Percentiles rank a stretch among this genome's conserved stretches.
Conservation (phyloP, 2,113 vertebrate species). For the Meles meles region DNA sequence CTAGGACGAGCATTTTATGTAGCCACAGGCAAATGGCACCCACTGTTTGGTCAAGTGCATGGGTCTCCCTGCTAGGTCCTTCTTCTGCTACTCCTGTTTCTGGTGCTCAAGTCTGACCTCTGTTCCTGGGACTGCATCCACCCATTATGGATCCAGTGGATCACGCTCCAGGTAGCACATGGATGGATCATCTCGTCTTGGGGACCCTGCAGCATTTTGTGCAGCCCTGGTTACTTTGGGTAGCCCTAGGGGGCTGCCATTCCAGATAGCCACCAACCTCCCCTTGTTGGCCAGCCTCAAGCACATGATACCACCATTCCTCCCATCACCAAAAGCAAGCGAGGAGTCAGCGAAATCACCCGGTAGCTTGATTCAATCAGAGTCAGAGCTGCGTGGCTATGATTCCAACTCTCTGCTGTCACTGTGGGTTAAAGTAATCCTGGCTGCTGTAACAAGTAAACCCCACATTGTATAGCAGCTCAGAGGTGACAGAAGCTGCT, state of each 20-base stretch:
- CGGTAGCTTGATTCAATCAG: not conserved
- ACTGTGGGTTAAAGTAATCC: not conserved
- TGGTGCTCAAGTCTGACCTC: not conserved
- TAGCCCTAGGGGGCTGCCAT: not conserved
- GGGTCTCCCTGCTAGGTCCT: not conserved
- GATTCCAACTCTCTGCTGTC: not conserved
- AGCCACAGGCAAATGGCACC: not conserved
- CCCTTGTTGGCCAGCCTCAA: not conserved
- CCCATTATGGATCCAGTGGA: fast-evolving
- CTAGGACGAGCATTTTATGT: not conserved
- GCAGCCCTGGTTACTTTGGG: not conserved
- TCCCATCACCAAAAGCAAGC: not conserved
- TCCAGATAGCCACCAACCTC: not conserved
- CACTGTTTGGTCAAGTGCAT: not conserved
- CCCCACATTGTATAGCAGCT: not conserved
- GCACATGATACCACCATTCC: fast-evolving
- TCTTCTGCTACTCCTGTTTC: not conserved
- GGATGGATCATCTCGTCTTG: not conserved
- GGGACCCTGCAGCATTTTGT: fast-evolving
- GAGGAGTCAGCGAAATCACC: not conserved
- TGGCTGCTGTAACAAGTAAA: not conserved
- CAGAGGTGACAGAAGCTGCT: not conserved
- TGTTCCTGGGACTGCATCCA: not conserved
- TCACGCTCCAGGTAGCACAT: fast-evolving
- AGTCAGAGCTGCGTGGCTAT: not conserved